Base-by-base conservation (phyloP, 2,113 vertebrate species). In the Neolamprologus modestus region DNA sequence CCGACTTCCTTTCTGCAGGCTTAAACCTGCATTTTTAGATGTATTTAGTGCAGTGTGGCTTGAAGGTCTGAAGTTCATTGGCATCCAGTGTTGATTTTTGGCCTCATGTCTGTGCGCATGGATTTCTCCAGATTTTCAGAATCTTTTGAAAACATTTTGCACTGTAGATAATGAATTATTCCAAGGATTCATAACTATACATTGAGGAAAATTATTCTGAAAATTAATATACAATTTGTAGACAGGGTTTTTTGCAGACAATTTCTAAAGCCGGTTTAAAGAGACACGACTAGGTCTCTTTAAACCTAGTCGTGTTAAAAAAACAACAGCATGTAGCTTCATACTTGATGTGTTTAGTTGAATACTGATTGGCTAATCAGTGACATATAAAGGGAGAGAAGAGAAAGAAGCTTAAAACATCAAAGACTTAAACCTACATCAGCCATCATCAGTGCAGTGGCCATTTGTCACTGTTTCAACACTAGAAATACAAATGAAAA, bases 381-480 rank as follows among this genome's bases (percentile, higher is more conserved):
- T 42, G 12, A 42, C 12, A 42, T 3, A 42, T 42, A 42, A 13
- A 42, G 40, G 40, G 40, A 42, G 40, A 42, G 40, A 42, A 42
- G 40, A 42, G 40, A 42, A 42, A 42, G 12, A 42, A 42, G 40
- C 40, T 42, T 42, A 0, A 42, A 42, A 42, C 12, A 42, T 42
- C 40, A 42, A 13, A 42, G 1, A 42, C 0, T 42, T 42, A 42
- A 42, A 42, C 12, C 40, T 42, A 2, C 40, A 42, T 42, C 40
- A 42, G 40, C 40, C 40, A 42, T 42, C 40, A 42, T 42, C 40
- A 6, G 40, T 42, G 40, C 12, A 42, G 40, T 42, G 40, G 40
- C 40, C 12, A 13, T 42, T 0, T 42, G 40, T 42, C 11, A 42
- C 40, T 0, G 40, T 42, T 42, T 42, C 40, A 6, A 42, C 40